Evolutionary conservation across 2,113 vertebrate species (phyloP), one percentile per base, ranked within the genome.

Genomic region (Coregonus clupeaformis): DNA sequence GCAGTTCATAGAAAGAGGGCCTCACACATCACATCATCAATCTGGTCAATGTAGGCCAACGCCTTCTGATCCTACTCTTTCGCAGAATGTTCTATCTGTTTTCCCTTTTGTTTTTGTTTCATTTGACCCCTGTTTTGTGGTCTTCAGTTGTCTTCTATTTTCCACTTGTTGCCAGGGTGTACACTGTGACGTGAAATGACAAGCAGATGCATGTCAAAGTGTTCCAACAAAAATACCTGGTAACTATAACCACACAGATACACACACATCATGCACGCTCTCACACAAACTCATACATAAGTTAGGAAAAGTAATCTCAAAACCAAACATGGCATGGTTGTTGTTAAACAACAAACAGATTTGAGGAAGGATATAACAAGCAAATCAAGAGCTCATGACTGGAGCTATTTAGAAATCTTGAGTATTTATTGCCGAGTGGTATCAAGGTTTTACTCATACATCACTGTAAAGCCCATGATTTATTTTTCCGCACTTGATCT

Each of bases 11-110:
- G 87, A 32, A 73, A 73, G 70, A 13, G 80, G 84, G 84, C 74
- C 84, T 81, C 84, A 81, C 76, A 81, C 76, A 77, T 85, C 82
- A 77, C 57, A 77, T 75, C 76, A 82, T 77, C 72, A 72, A 75
- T 80, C 79, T 64, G 57, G 59, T n/a, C 66, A 45, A 42, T 62
- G 59, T 62, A 42, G 36, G 36, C 36, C 36, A 42, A 80, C 80
- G 73, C 68, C 45, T n/a, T 75, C 49, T 59, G 24, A 78, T 27
- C 65, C 36, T 20, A 16, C 42, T 12, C 60, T 25, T 3, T 62
- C 72, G 59, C 1, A 1, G 71, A 71, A 27, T 72, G 67, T 68
- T 77, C 63, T 64, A 25, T 20, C 20, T 4, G 6, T 22, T 14
- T 73, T 79, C 22, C 5, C 49, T 52, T 71, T 76, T 71, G 69